Evolutionary conservation across 2,113 vertebrate species (phyloP).

Genomic region (Lagopus muta): DNA sequence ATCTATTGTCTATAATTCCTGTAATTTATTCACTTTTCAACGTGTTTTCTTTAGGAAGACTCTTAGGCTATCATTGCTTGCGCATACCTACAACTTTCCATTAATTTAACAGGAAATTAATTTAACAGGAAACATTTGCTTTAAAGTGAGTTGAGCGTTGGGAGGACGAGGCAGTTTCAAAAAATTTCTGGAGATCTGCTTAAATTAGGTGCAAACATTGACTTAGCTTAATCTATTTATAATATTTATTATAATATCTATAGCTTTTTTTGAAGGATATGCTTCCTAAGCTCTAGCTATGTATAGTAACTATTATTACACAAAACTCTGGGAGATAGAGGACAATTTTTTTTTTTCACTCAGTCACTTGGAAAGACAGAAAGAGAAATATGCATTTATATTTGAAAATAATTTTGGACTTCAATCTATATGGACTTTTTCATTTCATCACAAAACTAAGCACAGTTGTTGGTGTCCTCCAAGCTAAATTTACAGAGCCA

Average conservation of each 20-base stretch:
- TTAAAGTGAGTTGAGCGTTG: not conserved
- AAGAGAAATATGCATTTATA: not conserved
- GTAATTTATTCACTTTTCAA: not conserved
- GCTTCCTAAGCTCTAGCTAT: not conserved
- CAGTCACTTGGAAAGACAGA: constrained; percentile 1
- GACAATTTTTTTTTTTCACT: not conserved
- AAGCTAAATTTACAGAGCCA: constrained; percentile 44
- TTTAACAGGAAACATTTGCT: not conserved
- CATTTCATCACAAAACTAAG: not conserved
- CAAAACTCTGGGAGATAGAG: not conserved
- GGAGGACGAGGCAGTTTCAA: not conserved
- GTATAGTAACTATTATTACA: not conserved
- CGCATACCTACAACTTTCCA: not conserved
- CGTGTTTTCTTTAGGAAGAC: not conserved
- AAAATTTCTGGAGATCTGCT: not conserved
- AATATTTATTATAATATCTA: not conserved
- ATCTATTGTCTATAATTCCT: not conserved
- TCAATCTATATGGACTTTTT: constrained; percentile 34
- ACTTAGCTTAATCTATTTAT: not conserved
- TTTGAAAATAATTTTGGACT: constrained; percentile 39
- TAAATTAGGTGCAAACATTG: not conserved
- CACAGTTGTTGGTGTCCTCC: constrained; percentile 56
- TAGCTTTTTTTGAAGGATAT: not conserved
- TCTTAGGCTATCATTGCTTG: not conserved
- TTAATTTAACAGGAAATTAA: not conserved